Base-by-base conservation (phyloP, 1,140 invertebrate species). In the Orchesella cincta region DNA sequence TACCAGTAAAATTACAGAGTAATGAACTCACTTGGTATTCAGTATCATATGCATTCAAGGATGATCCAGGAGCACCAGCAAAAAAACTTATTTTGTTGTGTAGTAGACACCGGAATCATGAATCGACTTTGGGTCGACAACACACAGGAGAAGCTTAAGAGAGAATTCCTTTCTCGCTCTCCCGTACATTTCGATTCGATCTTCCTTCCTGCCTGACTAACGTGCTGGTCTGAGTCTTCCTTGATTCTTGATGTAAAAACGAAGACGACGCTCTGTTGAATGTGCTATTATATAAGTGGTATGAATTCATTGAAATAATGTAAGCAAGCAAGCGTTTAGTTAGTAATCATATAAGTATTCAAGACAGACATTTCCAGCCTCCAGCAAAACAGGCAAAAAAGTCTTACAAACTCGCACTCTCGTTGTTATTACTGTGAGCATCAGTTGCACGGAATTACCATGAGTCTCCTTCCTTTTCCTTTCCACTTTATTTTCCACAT, bases 301-400 rank as follows among this genome's bases (percentile, higher is more conserved):
- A 57, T 57, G 52, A 57, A 57, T 57, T 57, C 52, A 18, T 57
- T 57, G 12, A 57, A 57, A 57, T 57, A n/a, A 57, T 57, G 52
- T n/a, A 57, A 57, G 5, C 52, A 23, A 57, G 52, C 3, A 57
- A 57, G 52, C 52, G 52, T 57, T 57, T 57, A 57, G 52, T 23
- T 57, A 26, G 52, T 57, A 57, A 57, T 57, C 52, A 57, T 57
- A 57, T 57, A 57, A 57, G 52, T 57, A 57, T 57, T 57, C 52
- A 57, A 57, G 23, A n/a, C 23, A 57, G 52, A 57, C 52, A 57
- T 57, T 57, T 57, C 52, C 52, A 57, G 52, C 52, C 52, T 57
- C 52, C 52, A 57, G 52, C 52, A 26, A 14, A 23, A 57, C 23
- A 23, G 23, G 52, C 52, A 57, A 18, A 57, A 57, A 57, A 23